phyloP scores from a whole-genome alignment of 2,113 vertebrate genomes.

The Anas platyrhynchos region DNA sequence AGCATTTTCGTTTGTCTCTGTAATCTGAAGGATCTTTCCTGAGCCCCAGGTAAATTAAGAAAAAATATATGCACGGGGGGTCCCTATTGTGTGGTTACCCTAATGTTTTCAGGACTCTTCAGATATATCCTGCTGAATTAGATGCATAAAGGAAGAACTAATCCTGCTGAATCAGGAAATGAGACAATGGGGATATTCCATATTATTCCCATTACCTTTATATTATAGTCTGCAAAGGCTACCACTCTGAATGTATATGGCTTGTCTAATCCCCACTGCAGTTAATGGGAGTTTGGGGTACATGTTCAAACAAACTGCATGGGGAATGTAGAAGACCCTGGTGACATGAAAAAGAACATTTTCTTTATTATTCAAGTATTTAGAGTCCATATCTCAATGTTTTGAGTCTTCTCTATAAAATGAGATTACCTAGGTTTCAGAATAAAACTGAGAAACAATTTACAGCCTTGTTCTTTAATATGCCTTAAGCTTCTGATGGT shows the following conservation, averaged over 20 bases:
- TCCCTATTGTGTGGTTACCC: background rate
- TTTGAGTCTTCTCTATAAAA: background rate
- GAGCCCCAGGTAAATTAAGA: background rate
- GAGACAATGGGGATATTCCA: background rate
- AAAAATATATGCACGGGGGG: background rate
- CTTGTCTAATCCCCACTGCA: background rate
- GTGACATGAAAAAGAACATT: background rate
- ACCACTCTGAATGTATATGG: background rate
- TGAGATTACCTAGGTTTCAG: background rate
- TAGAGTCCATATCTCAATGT: background rate
- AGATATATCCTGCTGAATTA: background rate
- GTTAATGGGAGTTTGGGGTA: background rate
- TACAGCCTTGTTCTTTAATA: background rate
- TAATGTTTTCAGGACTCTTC: constrained; percentile 24
- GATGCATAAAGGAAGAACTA: background rate
- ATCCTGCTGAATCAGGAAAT: constrained; percentile 54
- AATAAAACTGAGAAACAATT: background rate
- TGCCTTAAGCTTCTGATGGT: background rate
- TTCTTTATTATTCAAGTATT: background rate
- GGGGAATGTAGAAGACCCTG: background rate
- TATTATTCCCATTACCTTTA: background rate
- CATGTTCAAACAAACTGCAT: background rate
- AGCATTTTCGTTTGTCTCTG: background rate
- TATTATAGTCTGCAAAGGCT: background rate
- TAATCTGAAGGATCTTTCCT: background rate